Base-by-base conservation (phyloP, 2,888 invertebrate species). In the Hyalella azteca region DNA sequence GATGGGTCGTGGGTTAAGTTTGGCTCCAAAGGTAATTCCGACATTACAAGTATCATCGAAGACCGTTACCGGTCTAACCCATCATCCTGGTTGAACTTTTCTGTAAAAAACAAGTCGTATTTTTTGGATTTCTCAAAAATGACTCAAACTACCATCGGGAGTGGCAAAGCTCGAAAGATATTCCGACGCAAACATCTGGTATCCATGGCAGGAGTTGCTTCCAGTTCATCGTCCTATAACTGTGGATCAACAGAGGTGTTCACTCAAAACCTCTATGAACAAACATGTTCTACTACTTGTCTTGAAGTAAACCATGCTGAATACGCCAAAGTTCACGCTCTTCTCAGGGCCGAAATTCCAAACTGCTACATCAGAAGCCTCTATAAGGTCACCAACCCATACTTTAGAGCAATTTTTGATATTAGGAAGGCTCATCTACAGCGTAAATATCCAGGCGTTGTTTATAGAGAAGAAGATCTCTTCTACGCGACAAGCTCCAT, bases 81-180 rank as follows among this genome's bases (percentile, higher is more conserved):
- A 13, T 13, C 15, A 2, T 36, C 66, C 1, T 19, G n/a, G 13
- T 7, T 66, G 2, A 66, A 5, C 1, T 66, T 36, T 36, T 36
- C 19, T 29, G 32, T 66, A 36, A 15, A 1, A 7, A 19, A 36
- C 0, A 36, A n/a, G 7, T 3, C 32, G 15, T 82, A 79, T 60
- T 29, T 59, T 9, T 26, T 82, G 26, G 49, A 82, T 40, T 73
- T 81, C 13, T 29, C 15, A 9, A 73, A 79, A 26, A 82, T 82
- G 82, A 73, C 22, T 13, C 82, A 82, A 36, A 80, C 80, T 19
- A 82, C 80, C 59, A 73, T 40, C 59, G 41, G 22, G 0, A 79
- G 80, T 9, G 54, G 50, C 9, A 77, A 75, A 26, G 60, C 29
- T 19, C 36, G 80, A 22, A 73, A 78, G 29, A 80, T 82, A 54